Percentiles rank a stretch among this genome's conserved stretches.
Evolutionary conservation across 2,113 vertebrate genomes (phyloP).

Genomic region (Tyto alba): DNA sequence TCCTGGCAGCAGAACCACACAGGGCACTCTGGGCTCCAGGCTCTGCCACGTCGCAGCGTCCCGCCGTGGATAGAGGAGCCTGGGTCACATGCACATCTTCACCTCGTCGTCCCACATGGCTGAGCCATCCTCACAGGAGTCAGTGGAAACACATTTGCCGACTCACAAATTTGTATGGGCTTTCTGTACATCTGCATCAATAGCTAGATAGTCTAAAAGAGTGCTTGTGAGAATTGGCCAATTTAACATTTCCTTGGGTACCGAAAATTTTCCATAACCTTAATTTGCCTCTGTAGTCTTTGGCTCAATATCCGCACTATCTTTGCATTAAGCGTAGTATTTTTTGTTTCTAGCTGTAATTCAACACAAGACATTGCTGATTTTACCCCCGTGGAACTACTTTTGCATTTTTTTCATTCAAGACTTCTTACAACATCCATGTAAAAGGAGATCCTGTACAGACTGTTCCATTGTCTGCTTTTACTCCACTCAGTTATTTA

Average conservation of each 20-base stretch:
- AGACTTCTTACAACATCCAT: accelerated
- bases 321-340: background rate
- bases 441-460: background rate
- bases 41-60: background rate
- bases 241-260: background rate
- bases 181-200: background rate
- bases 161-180: background rate
- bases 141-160: background rate
- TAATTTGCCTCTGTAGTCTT: background rate
- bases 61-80: background rate
- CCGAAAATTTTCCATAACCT: background rate
- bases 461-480: background rate
- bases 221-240: background rate
- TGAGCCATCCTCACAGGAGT: background rate
- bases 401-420: background rate
- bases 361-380: background rate
- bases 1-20: background rate
- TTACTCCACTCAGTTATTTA: background rate
- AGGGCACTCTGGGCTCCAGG: background rate
- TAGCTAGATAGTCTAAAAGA: background rate
- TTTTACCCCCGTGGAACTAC: background rate
- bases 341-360: background rate
- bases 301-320: background rate
- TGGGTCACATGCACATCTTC: background rate
- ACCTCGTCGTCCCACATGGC: background rate